Conservation (phyloP, 2,888 invertebrate genomes). For the Podabrus alpinus region DNA sequence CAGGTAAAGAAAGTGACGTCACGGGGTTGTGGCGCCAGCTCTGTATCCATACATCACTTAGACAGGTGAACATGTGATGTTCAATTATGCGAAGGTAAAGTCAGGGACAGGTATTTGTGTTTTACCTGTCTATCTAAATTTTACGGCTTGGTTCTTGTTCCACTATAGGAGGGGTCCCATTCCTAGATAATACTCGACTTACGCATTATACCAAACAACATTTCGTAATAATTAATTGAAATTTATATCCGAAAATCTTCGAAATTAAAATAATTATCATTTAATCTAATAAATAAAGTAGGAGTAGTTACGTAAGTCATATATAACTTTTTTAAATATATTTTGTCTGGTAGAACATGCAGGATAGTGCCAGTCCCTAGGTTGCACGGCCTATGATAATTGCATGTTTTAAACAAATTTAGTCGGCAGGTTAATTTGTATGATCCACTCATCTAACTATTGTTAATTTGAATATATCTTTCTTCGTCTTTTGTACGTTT, state of each 20-base stretch:
- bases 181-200: background rate
- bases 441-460: slow-evolving; percentile 43
- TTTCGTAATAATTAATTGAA: background rate
- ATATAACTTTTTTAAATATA: slow-evolving; percentile 48
- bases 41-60: slow-evolving; percentile 36
- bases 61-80: slow-evolving; percentile 40
- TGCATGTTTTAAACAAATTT: slow-evolving; percentile 57
- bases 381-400: slow-evolving; percentile 54
- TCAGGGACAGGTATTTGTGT: slow-evolving; percentile 32
- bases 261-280: slow-evolving; percentile 19
- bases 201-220: background rate
- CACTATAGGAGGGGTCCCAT: background rate
- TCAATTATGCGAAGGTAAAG: slow-evolving; percentile 33
- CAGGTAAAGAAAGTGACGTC: slow-evolving; percentile 27
- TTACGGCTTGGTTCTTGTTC: background rate
- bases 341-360: slow-evolving; percentile 35
- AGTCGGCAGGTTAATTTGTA: slow-evolving; percentile 55
- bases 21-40: slow-evolving; percentile 37
- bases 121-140: slow-evolving; percentile 29
- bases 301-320: slow-evolving; percentile 45
- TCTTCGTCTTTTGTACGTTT: slow-evolving; percentile 21
- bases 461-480: slow-evolving; percentile 33
- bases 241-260: slow-evolving; percentile 5
- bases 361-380: slow-evolving; percentile 49
- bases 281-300: slow-evolving; percentile 43